Evolutionary conservation across 1,140 invertebrate genomes (phyloP).

Genomic region (Danaus plexippus): DNA sequence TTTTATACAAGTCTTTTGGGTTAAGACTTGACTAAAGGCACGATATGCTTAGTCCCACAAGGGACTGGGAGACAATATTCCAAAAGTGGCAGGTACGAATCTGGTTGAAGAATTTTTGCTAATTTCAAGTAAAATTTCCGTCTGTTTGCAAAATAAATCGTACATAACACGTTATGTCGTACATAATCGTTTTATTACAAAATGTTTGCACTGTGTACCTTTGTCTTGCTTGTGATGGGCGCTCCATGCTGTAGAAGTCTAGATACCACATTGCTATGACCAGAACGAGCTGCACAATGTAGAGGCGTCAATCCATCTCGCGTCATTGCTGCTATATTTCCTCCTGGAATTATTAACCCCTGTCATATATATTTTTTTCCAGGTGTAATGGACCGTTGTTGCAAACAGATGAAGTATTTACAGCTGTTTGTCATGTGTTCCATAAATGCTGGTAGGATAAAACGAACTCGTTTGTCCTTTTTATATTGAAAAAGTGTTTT

Average conservation of each 20-base stretch:
- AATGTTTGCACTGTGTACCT: slow-evolving; percentile 73
- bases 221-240: slow-evolving; percentile 97
- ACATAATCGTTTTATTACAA: neutral
- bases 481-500: no score
- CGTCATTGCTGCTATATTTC: slow-evolving; percentile 95
- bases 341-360: slow-evolving; percentile 76
- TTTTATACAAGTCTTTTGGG: neutral
- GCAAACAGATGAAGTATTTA: no score
- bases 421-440: no score
- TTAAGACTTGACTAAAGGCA: neutral
- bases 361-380: no score
- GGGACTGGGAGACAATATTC: no score
- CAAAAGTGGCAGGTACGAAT: no score
- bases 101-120: no score
- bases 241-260: slow-evolving; percentile 92
- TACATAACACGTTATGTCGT: no score
- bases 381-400: no score
- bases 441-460: no score
- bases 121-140: neutral
- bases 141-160: neutral
- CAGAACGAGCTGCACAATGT: slow-evolving; percentile 94
- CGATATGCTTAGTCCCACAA: neutral
- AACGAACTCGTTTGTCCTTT: no score
- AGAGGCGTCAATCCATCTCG: slow-evolving; percentile 94
- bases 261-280: slow-evolving; percentile 96